A percentile compares a stretch with the other conserved stretches of the same genome.
These are phyloP conservation scores for Polia nebulosa DNA, from an alignment of 2,888 invertebrate species.

Conservation along the genomic window DNA sequence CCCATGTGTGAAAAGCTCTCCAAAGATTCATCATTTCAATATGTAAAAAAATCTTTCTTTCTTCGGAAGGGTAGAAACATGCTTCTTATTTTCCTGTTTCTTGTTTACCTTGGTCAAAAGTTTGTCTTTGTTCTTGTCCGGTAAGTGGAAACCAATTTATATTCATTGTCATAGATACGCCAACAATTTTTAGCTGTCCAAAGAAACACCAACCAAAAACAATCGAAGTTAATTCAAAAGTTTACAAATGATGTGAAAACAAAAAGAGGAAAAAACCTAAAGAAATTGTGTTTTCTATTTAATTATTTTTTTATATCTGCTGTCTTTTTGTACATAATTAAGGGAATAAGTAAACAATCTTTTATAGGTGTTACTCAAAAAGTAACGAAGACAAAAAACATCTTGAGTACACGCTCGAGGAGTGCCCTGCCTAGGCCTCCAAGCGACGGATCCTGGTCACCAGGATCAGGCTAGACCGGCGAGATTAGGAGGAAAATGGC, in stretches of 20 bases:
- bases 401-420: too few relatives aligned
- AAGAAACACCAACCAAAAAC: slow-evolving; percentile 18
- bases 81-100: neutral
- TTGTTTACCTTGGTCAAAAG: neutral
- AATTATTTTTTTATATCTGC: slow-evolving; percentile 24
- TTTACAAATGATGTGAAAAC: slow-evolving; percentile 37
- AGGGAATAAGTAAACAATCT: too few relatives aligned
- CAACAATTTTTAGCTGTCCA: slow-evolving; percentile 11
- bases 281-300: slow-evolving; percentile 27
- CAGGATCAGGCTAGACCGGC: too few relatives aligned
- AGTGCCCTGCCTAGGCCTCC: too few relatives aligned
- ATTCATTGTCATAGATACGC: slow-evolving; percentile 17
- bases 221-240: slow-evolving; percentile 48
- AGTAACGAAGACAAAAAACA: too few relatives aligned
- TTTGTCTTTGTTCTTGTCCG: slow-evolving; percentile 9
- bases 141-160: slow-evolving; percentile 6
- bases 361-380: too few relatives aligned
- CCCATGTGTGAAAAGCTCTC: neutral
- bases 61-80: neutral
- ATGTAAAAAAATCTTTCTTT: neutral
- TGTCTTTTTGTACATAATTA: slow-evolving; percentile 7
- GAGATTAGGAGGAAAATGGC: too few relatives aligned
- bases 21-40: slow-evolving; percentile 5
- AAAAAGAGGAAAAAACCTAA: slow-evolving; percentile 22
- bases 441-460: too few relatives aligned